Evolutionary conservation across 2,888 invertebrate species (phyloP).

Genomic region (Idaea straminata): DNA sequence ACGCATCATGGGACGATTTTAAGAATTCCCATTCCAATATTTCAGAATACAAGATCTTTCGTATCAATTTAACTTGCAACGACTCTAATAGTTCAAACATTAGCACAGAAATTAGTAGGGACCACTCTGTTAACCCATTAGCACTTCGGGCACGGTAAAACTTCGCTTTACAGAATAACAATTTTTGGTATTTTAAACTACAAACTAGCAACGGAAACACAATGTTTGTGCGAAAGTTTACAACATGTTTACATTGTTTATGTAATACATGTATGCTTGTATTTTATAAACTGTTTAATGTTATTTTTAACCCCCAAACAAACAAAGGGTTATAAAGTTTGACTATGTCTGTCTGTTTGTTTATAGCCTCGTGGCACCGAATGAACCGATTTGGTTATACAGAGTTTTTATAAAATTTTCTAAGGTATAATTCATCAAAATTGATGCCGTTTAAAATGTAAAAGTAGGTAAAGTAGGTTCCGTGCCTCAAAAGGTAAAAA

Average conservation of each 20-base stretch:
- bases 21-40: no score
- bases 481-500: no score
- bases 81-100: constrained; percentile 50
- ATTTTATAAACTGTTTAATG: neutral
- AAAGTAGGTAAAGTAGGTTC: no score
- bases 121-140: constrained; percentile 54
- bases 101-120: constrained; percentile 60
- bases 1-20: no score
- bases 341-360: no score
- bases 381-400: no score
- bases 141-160: constrained; percentile 33
- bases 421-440: no score
- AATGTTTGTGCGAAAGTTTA: constrained; percentile 1
- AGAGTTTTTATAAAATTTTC: no score
- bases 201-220: neutral
- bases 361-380: no score
- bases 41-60: neutral
- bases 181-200: constrained; percentile 7
- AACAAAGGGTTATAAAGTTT: neutral
- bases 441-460: no score
- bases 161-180: constrained; percentile 11
- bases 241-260: neutral
- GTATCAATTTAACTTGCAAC: neutral
- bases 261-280: neutral
- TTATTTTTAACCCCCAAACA: neutral